Base-by-base conservation (phyloP, 1,140 invertebrate species). In the Macrosteles quadrilineatus region DNA sequence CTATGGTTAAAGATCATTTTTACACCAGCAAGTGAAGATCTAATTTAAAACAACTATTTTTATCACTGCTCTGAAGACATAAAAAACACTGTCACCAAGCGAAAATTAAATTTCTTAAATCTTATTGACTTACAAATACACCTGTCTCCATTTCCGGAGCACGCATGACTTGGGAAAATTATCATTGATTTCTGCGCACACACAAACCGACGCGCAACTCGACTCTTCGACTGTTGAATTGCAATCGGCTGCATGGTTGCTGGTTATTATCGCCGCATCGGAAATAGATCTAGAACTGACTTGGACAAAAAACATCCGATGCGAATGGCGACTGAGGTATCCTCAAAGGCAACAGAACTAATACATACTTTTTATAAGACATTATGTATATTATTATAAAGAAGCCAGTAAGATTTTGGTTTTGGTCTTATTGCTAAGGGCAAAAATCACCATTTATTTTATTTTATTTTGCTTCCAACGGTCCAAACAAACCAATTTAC, bases 121-220 rank as follows among this genome's bases (percentile, higher is more conserved):
- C 21, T 50, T 3, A 50, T 9, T 50, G 47, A 50, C 47, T 50
- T 50, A 50, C 47, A 50, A 50, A 17, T 21, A 19, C 21, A 50
- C 47, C 47, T 3, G 14, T 19, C 47, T 50, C 30, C 11, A 11
- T 11, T 63, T 25, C 68, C 73, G 1, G 21, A 63, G 29, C 69
- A 73, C 73, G 73, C 73, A 75, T 73, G 73, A 66, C 70, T 73
- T 29, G 21, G n/a, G 62, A 70, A 65, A 32, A 71, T 65, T 53
- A 47, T 53, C 73, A 75, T 75, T 73, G 73, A 75, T 75, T 75
- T 73, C 72, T 75, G 70, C 67, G 70, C 73, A 45, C 66, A 53
- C 59, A 62, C 29, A 12, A 64, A 25, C 27, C 32, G 53, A 21
- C 30, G 59, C 59, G 31, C 29, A 32, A 63, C 59, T 50, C 47